Evolutionary conservation across 2,888 invertebrate genomes (phyloP), one percentile per base, ranked within the genome.

Genomic region (Lypha dubia): DNA sequence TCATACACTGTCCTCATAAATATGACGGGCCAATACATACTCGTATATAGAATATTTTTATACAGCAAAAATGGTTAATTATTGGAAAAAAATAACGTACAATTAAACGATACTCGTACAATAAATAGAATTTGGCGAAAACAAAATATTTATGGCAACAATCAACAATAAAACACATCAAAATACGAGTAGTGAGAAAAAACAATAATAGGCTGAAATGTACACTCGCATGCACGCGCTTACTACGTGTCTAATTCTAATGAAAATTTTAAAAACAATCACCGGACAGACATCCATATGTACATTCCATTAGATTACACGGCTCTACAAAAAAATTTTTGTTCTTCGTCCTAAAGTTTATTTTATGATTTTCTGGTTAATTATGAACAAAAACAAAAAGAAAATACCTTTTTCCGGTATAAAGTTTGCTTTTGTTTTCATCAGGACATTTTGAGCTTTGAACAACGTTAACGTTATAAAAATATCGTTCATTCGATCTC

Each of bases 211-310:
- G n/a, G 15, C n/a, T 51, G 28, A 65, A 32, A 65, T 44, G 53
- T 63, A n/a, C n/a, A n/a, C n/a, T n/a, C n/a, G n/a, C n/a, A n/a
- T n/a, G n/a, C n/a, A n/a, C n/a, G n/a, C n/a, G n/a, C n/a, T 68
- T 49, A 17, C 68, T 77, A 68, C 67, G 60, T 68, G 58, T 51
- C 68, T 68, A 68, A 60, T 60, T 77, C 49, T 68, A 51, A 68
- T 60, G 60, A 51, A 77, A 77, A 51, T 68, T 77, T 60, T 28
- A n/a, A 38, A 35, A 68, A 28, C 60, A 77, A 77, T 60, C 51
- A 76, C 1, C 20, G 15, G 8, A n/a, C 60, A 20, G 8, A 56
- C 28, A 60, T 1, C n/a, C 20, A 17, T 46, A 11, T 11, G 35
- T 20, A n/a, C 28, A 56, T 41, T 46, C 32, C 15, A n/a, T 17